Conservation (phyloP, 2,888 invertebrate species). For the Agapostemon virescens region DNA sequence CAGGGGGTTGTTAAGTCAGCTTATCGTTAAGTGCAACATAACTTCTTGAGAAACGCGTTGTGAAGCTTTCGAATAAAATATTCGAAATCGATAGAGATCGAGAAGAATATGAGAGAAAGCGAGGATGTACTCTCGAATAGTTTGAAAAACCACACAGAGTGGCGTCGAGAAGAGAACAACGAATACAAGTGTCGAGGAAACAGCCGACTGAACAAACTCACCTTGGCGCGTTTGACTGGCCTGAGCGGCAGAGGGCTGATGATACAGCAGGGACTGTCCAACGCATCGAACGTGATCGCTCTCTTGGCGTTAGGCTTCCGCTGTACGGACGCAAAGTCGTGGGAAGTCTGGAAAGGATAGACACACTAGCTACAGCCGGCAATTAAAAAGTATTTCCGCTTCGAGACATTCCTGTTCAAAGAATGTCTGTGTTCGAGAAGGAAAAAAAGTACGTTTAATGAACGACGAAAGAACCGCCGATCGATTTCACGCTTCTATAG, state of each 20-base stretch:
- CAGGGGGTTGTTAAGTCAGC: no score
- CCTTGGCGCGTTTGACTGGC: slow-evolving; percentile 77
- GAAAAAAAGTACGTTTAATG: neutral
- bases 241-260: slow-evolving; percentile 74
- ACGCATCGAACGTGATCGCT: slow-evolving; percentile 78
- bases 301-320: slow-evolving; percentile 79
- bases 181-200: neutral
- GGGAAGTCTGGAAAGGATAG: slow-evolving; percentile 80
- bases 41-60: no score
- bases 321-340: slow-evolving; percentile 78
- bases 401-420: slow-evolving; percentile 61
- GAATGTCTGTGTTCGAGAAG: neutral
- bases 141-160: neutral
- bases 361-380: slow-evolving; percentile 81
- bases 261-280: slow-evolving; percentile 76
- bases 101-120: no score
- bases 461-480: neutral
- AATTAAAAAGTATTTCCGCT: slow-evolving; percentile 68
- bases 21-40: neutral
- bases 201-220: no score
- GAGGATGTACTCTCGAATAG: neutral
- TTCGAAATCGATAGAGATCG: no score
- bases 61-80: no score
- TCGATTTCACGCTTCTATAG: slow-evolving; percentile 7
- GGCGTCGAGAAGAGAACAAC: neutral